A percentile compares a stretch with the other conserved stretches of the same genome.
These are phyloP conservation scores for Rhabdomys pumilio DNA, from an alignment of 2,797 vertebrate genomes.

Conservation along the genomic window DNA sequence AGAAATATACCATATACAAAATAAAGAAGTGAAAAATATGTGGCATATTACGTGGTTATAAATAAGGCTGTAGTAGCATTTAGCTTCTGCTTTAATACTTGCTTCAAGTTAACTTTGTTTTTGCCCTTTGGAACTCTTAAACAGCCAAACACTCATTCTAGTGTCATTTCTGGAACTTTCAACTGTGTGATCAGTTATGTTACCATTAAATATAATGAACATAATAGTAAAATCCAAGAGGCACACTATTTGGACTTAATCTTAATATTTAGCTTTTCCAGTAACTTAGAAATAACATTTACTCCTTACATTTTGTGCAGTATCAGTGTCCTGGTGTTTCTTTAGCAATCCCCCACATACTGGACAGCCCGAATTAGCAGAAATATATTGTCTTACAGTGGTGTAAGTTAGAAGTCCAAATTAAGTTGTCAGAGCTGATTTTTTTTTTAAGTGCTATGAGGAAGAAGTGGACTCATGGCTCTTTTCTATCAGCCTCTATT, in stretches of 20 bases:
- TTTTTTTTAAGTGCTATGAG: not conserved
- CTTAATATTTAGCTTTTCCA: constrained; percentile 9
- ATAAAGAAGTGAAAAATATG: constrained; percentile 41
- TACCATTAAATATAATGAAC: constrained; percentile 39
- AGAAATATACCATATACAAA: constrained; percentile 12
- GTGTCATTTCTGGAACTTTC: constrained; percentile 11
- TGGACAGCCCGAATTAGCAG: not conserved
- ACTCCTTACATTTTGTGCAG: not conserved
- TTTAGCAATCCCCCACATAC: not conserved
- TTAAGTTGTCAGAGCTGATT: not conserved
- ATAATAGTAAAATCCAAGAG: constrained; percentile 38
- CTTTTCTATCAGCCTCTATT: constrained; percentile 16
- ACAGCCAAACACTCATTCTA: constrained; percentile 34
- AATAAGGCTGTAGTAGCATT: not conserved
- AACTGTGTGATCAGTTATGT: not conserved
- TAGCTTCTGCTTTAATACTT: constrained; percentile 47
- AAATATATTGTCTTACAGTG: constrained; percentile 15
- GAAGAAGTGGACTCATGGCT: not conserved
- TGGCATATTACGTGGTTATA: constrained; percentile 17
- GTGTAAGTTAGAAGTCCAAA: constrained; percentile 4
- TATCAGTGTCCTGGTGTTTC: not conserved
- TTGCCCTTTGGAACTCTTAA: constrained; percentile 15
- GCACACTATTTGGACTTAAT: not conserved
- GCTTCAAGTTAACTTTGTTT: constrained; percentile 39
- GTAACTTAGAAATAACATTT: constrained; percentile 8